Percentiles rank a stretch among this genome's conserved stretches.
These are phyloP conservation scores for Desmodus rotundus DNA, from an alignment of 2,113 vertebrate species.

Conservation along the genomic window DNA sequence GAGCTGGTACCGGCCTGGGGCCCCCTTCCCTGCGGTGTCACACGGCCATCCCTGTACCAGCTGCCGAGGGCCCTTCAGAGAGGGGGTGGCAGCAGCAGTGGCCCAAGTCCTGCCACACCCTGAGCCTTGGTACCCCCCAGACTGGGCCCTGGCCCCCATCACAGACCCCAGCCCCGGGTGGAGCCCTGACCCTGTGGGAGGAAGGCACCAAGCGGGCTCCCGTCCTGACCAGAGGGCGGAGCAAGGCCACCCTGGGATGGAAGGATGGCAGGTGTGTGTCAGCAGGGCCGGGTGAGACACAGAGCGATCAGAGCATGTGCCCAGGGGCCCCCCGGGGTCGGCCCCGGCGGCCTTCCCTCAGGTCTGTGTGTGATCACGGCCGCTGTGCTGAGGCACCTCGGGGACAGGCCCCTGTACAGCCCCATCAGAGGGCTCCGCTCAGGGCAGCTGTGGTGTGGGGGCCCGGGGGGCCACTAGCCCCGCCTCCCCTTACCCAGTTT, in stretches of 20 bases:
- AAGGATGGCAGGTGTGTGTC: background rate
- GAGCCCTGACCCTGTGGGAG: background rate
- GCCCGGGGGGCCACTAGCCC: background rate
- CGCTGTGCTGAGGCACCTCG: background rate
- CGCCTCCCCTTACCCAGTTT: background rate
- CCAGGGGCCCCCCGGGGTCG: fast-evolving
- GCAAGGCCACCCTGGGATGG: fast-evolving
- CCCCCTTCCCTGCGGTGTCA: no score
- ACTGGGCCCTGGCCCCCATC: background rate
- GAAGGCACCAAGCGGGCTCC: fast-evolving
- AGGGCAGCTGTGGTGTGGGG: background rate
- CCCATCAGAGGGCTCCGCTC: fast-evolving
- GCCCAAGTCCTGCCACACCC: background rate
- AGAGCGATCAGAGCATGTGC: background rate
- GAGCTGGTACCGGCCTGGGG: background rate
- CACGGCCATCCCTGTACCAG: fast-evolving
- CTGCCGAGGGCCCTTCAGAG: fast-evolving
- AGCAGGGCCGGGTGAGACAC: background rate
- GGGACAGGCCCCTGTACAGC: fast-evolving
- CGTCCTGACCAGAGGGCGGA: fast-evolving
- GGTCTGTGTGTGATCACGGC: background rate
- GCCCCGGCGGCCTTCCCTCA: fast-evolving
- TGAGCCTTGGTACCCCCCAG: background rate
- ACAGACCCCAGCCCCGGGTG: no score
- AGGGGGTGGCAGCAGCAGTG: background rate